Evolutionary conservation across 2,113 vertebrate species (phyloP).

Genomic region (Engraulis encrasicolus): DNA sequence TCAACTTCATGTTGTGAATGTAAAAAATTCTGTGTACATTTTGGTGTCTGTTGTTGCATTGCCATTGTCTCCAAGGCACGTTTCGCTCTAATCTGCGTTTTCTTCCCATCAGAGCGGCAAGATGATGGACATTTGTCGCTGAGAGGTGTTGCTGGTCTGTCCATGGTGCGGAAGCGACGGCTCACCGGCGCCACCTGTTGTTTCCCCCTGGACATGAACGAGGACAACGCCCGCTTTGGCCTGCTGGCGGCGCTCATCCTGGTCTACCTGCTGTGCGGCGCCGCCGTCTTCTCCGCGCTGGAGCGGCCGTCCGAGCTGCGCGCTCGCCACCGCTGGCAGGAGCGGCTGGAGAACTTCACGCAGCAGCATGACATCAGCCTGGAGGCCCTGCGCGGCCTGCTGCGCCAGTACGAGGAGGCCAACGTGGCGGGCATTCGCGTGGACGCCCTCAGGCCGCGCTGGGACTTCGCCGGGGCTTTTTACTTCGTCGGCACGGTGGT

Average conservation of each 20-base stretch:
- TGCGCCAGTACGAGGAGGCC: constrained; percentile 77
- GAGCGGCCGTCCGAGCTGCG: constrained; percentile 75
- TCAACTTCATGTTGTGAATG: background rate
- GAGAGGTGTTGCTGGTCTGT: constrained; percentile 54
- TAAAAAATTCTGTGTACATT: background rate
- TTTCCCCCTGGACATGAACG: constrained; percentile 69
- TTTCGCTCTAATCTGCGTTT: background rate
- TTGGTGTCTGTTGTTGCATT: too few relatives aligned
- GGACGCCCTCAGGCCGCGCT: constrained; percentile 74
- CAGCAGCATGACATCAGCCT: constrained; percentile 64
- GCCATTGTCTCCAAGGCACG: too few relatives aligned
- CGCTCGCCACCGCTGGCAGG: constrained; percentile 69
- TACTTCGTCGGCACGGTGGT: constrained; percentile 80
- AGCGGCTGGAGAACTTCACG: constrained; percentile 75
- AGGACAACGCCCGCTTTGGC: constrained; percentile 80
- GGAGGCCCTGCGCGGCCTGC: constrained; percentile 66
- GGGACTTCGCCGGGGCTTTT: constrained; percentile 80
- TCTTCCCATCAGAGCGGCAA: background rate
- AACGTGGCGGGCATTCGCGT: constrained; percentile 74
- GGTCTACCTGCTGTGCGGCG: constrained; percentile 77
- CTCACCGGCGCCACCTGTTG: constrained; percentile 65
- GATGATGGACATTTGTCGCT: constrained; percentile 36
- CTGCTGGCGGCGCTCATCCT: constrained; percentile 77
- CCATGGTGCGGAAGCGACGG: constrained; percentile 72
- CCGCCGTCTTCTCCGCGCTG: constrained; percentile 77